These are phyloP conservation scores for Peromyscus melanophrys DNA, from an alignment of 2,797 vertebrate species.

Conservation along the genomic window DNA sequence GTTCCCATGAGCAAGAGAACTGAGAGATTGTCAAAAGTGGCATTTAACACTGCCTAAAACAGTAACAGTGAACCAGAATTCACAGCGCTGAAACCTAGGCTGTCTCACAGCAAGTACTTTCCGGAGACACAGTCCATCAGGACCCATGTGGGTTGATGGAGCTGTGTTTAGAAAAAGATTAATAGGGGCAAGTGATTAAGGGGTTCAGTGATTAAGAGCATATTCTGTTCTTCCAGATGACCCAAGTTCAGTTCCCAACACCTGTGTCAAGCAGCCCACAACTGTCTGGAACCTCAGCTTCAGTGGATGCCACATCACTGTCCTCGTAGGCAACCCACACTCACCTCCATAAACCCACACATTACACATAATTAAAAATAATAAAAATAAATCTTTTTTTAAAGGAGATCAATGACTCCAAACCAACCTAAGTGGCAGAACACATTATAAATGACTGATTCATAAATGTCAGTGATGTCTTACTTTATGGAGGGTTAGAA, in stretches of 20 bases:
- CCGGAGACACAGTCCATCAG: background rate
- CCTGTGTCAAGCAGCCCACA: background rate
- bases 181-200: background rate
- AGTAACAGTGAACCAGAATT: background rate
- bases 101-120: background rate
- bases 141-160: background rate
- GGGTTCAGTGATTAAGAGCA: background rate
- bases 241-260: background rate
- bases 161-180: constrained; percentile 10
- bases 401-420: constrained; percentile 15
- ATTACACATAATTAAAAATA: background rate
- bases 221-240: background rate
- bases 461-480: constrained; percentile 24
- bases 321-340: background rate
- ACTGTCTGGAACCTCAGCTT: background rate
- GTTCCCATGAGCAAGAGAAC: background rate
- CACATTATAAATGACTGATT: background rate
- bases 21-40: background rate
- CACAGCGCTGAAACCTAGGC: background rate
- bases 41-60: constrained; percentile 27
- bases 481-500: constrained; percentile 60
- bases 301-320: background rate
- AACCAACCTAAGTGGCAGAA: background rate
- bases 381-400: background rate
- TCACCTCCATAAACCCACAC: background rate